Evolutionary conservation across 2,113 vertebrate genomes (phyloP), one percentile per base, ranked within the genome.

Genomic region (Dasyurus viverrinus): DNA sequence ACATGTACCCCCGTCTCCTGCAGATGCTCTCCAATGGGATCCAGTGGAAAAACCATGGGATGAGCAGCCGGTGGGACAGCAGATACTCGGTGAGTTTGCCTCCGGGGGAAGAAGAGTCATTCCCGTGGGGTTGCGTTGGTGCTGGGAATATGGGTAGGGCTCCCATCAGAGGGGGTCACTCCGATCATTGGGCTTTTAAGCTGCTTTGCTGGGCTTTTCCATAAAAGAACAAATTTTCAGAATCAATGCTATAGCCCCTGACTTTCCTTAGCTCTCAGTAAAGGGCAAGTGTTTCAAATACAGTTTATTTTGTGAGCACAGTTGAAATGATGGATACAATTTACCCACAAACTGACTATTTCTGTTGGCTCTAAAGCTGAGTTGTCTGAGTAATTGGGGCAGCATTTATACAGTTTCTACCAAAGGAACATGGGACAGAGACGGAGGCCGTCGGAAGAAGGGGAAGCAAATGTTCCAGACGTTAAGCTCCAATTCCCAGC

Each of bases 41-140:
- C 92, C 53, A 92, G 90, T 93, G 93, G 53, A 94, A 42, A 94
- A 90, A 90, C 53, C 24, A 3, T 68, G 52, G 48, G 89, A 91
- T 53, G 14, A 26, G 16, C 90, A 47, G 95, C 22, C 60, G 36
- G 47, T 24, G 76, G 46, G 94, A 36, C n/a, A 90, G 89, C 24
- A 1, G 12, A 54, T 0, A 0, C 22, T 27, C 27, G 8, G 8
- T 93, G 90, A 14, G 9, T 90, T 90, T 90, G 30, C 54, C 91
- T 94, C 92, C 55, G 54, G 5, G 54, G 89, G 46, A 27, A 92
- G 46, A 95, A 92, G 19, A 76, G 48, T 94, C 53, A 50, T 91
- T 84, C 36, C 68, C 22, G 16, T 84, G 68, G 42, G 68, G 68
- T 84, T 23, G 19, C 42, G 19, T 22, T 42, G 1, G 2, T 42